A percentile compares a stretch with the other conserved stretches of the same genome.
phyloP scores from a whole-genome alignment of 2,888 invertebrate species.

The Alcis repandata region DNA sequence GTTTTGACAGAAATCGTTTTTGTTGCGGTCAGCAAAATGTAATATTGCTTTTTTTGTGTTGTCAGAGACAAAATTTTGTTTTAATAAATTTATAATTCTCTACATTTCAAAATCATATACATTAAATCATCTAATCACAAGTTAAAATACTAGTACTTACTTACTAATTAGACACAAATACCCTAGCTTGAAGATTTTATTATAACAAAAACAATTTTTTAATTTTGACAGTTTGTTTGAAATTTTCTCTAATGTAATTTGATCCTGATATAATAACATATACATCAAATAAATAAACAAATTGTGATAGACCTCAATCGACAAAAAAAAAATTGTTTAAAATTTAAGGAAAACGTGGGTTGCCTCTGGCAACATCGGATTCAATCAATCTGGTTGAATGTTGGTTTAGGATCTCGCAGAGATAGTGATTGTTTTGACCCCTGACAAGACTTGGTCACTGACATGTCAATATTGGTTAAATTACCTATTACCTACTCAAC shows the following conservation, averaged over 20 bases:
- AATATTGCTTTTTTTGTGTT: conserved; percentile 3
- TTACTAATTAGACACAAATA: no score
- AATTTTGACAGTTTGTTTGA: no score
- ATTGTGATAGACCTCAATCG: background rate
- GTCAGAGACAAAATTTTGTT: background rate
- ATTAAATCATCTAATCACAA: no score
- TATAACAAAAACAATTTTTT: no score
- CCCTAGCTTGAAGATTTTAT: no score
- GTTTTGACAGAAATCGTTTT: conserved; percentile 11
- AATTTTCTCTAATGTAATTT: no score
- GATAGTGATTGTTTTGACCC: conserved; percentile 29
- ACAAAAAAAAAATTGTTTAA: background rate
- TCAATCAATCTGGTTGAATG: conserved; percentile 27
- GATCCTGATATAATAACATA: no score
- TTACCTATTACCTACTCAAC: background rate
- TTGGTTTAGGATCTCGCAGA: conserved; percentile 30
- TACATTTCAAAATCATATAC: no score
- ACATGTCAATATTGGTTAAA: conserved; percentile 9
- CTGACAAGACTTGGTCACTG: conserved; percentile 13
- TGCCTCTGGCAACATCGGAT: conserved; percentile 11
- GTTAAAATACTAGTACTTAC: no score
- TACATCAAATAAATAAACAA: background rate
- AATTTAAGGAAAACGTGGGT: background rate
- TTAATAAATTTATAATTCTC: no score
- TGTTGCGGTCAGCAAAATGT: conserved; percentile 19